Conservation (phyloP, 2,113 vertebrate genomes). For the Pelmatolapia mariae region DNA sequence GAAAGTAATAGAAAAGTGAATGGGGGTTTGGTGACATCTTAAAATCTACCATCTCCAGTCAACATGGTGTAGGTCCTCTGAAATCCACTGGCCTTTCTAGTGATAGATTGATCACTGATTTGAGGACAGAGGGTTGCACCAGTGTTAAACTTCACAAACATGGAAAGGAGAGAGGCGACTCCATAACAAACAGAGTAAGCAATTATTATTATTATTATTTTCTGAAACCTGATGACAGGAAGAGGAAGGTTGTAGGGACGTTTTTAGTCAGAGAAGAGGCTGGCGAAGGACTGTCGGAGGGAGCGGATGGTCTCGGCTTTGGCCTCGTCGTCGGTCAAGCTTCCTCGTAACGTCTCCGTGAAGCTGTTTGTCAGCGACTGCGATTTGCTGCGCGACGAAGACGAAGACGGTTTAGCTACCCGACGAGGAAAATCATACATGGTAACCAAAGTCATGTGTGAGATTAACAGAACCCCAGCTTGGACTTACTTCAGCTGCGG, state of each 20-base stretch:
- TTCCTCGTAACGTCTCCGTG: constrained; percentile 79
- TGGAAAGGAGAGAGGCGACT: neutral
- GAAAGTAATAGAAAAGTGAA: neutral
- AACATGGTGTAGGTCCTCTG: neutral
- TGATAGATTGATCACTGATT: neutral
- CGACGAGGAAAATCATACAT: neutral
- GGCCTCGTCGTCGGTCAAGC: constrained; percentile 85
- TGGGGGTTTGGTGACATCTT: neutral
- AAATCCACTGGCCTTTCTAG: constrained; percentile 6
- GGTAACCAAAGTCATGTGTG: neutral
- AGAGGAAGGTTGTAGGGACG: neutral
- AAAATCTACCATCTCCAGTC: neutral
- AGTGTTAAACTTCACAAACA: constrained; percentile 17
- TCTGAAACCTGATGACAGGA: constrained; percentile 17
- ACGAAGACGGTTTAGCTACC: neutral
- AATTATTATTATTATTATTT: neutral
- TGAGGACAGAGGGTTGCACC: neutral
- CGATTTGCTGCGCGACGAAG: constrained; percentile 82
- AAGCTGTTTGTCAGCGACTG: constrained; percentile 96
- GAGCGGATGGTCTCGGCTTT: constrained; percentile 96
- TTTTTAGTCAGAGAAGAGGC: constrained; percentile 90
- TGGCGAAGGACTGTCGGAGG: constrained; percentile 93
- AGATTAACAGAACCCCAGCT: neutral
- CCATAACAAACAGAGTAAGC: neutral
- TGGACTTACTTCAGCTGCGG: constrained; percentile 87